These are phyloP conservation scores for Lutraria lutraria DNA, from an alignment of 2,888 invertebrate species.

Conservation along the genomic window DNA sequence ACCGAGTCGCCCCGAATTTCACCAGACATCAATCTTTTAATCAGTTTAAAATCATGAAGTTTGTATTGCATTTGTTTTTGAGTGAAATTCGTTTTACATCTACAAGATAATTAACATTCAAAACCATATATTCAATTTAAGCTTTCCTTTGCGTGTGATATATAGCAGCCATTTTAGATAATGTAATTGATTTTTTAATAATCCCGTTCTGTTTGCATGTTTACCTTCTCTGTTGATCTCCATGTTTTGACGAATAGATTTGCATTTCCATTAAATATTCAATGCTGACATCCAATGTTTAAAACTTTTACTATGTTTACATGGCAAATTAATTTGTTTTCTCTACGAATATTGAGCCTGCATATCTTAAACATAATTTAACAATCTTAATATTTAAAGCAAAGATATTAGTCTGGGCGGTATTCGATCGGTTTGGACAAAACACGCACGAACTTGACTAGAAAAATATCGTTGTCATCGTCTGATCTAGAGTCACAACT, in stretches of 20 bases:
- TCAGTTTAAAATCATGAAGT: not conserved
- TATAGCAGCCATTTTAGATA: slow-evolving; percentile 41
- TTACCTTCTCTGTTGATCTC: slow-evolving; percentile 65
- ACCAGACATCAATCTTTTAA: not conserved
- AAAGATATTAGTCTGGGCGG: slow-evolving; percentile 66
- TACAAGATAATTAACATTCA: not conserved
- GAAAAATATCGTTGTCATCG: slow-evolving; percentile 33
- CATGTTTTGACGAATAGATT: slow-evolving; percentile 62
- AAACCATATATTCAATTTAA: not conserved
- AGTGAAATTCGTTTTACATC: not conserved
- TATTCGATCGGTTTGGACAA: slow-evolving; percentile 60
- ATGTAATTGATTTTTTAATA: slow-evolving; percentile 50
- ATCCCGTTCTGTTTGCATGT: slow-evolving; percentile 57
- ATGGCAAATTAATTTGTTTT: slow-evolving; percentile 69
- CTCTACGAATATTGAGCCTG: slow-evolving; percentile 65
- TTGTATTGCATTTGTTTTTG: not conserved
- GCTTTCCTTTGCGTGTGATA: slow-evolving; percentile 28
- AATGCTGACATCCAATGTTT: slow-evolving; percentile 54
- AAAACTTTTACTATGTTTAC: slow-evolving; percentile 72
- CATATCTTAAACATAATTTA: slow-evolving; percentile 70
- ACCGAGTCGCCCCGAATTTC: not conserved
- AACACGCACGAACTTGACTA: slow-evolving; percentile 53
- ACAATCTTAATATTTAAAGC: slow-evolving; percentile 65
- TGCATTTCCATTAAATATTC: slow-evolving; percentile 66
- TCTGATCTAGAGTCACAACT: slow-evolving; percentile 12